Conservation (phyloP, 2,888 invertebrate genomes). For the Tipula vernalis region DNA sequence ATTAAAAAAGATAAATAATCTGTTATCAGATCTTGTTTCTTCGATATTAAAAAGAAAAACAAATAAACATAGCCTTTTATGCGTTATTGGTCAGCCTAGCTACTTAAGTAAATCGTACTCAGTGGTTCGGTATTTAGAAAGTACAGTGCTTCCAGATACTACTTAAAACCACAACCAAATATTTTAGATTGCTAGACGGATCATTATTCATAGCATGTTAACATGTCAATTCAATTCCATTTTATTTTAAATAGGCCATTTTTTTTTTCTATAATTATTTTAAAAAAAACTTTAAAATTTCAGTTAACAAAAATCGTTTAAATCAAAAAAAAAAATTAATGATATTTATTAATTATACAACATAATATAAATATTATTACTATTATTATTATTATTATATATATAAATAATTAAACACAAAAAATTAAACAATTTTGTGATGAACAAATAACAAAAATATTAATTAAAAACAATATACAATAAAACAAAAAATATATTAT, state of each 20-base stretch:
- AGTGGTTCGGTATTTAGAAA: not conserved
- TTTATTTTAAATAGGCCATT: not conserved
- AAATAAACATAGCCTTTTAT: too few species aligned
- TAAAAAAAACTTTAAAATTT: not conserved
- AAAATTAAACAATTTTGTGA: not conserved
- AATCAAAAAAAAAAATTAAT: not conserved
- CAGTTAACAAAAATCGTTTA: not conserved
- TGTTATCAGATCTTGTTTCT: too few species aligned
- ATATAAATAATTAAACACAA: not conserved
- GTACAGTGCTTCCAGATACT: not conserved
- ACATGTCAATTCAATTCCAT: slow-evolving; percentile 4
- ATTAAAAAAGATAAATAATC: too few species aligned
- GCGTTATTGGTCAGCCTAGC: not conserved
- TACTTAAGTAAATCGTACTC: not conserved
- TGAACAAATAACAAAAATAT: not conserved
- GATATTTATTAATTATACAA: not conserved
- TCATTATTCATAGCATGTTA: not conserved
- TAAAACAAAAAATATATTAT: not conserved
- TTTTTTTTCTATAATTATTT: not conserved
- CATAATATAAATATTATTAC: not conserved
- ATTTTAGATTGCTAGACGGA: not conserved
- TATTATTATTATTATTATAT: not conserved
- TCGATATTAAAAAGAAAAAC: too few species aligned
- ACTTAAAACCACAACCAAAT: not conserved
- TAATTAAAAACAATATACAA: not conserved